Evolutionary conservation across 2,888 invertebrate genomes (phyloP), one percentile per base, ranked within the genome.

Genomic region (Cheilosia impressa): DNA sequence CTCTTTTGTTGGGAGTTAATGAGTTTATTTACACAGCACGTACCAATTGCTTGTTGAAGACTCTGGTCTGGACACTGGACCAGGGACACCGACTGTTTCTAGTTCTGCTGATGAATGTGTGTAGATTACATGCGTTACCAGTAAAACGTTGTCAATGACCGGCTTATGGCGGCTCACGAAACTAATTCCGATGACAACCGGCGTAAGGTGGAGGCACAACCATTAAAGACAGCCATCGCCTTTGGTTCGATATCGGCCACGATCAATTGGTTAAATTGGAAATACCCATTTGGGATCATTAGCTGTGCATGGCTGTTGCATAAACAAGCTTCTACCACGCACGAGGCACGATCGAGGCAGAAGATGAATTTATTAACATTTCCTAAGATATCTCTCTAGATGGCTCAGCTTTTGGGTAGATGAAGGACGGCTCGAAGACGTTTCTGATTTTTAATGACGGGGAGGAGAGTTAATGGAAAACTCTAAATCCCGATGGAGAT

Each of bases 1-100:
- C n/a, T 17, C 41, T 71, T 66, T 63, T 68, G 53, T 75, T 69
- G 45, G 41, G 43, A 80, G 58, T 65, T 80, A 84, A 84, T 84
- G 84, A 76, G 75, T 84, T 75, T 84, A 84, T 84, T 84, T 84
- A 80, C 53, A 76, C 80, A 80, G 84, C 84, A 84, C 84, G 84
- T 84, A 84, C 84, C 84, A 84, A 77, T 81, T 81, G 81, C 63
- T 55, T 52, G 22, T 15, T 38, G 4, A 4, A 43, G 57, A 10
- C 55, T 41, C n/a, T 24, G 15, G 3, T n/a, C n/a, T 24, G 19
- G 9, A 50, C 22, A 34, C 45, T 57, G 75, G 65, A n/a, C 27
- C 9, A 22, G 22, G 15, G 38, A 75, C 65, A 57, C 50, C 22
- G 45, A 52, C 38, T 66, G 34, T 79, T 66, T 65, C 52, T 79